Evolutionary conservation across 2,113 vertebrate species (phyloP).

Genomic region (Coptodon rendalli): DNA sequence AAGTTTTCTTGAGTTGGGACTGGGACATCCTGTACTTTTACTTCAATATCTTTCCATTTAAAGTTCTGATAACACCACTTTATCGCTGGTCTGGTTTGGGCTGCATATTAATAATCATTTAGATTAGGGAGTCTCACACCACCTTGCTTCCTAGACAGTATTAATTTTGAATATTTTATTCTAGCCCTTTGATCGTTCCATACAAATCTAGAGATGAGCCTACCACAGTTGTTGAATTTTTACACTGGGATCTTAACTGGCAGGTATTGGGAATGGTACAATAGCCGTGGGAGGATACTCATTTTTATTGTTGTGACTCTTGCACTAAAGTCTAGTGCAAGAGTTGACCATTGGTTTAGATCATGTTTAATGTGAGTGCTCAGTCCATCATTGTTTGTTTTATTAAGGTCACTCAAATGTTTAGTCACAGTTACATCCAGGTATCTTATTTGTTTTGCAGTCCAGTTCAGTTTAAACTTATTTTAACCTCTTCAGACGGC

Average conservation of each 20-base stretch:
- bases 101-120: neutral
- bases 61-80: neutral
- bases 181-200: accelerated
- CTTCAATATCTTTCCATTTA: neutral
- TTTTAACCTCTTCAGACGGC: neutral
- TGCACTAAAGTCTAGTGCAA: neutral
- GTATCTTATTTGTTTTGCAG: neutral
- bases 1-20: neutral
- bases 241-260: accelerated
- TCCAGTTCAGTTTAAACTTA: neutral
- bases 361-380: neutral
- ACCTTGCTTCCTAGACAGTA: accelerated
- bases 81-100: neutral
- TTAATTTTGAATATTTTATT: accelerated
- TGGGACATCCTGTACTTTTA: neutral
- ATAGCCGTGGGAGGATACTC: neutral
- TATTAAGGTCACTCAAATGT: neutral
- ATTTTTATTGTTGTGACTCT: neutral
- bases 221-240: accelerated
- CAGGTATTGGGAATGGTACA: neutral
- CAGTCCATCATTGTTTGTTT: neutral
- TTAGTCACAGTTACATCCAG: neutral
- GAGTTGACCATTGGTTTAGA: neutral
- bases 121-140: neutral
- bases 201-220: neutral